phyloP scores from a whole-genome alignment of 2,113 vertebrate species.

The Cervus canadensis region DNA sequence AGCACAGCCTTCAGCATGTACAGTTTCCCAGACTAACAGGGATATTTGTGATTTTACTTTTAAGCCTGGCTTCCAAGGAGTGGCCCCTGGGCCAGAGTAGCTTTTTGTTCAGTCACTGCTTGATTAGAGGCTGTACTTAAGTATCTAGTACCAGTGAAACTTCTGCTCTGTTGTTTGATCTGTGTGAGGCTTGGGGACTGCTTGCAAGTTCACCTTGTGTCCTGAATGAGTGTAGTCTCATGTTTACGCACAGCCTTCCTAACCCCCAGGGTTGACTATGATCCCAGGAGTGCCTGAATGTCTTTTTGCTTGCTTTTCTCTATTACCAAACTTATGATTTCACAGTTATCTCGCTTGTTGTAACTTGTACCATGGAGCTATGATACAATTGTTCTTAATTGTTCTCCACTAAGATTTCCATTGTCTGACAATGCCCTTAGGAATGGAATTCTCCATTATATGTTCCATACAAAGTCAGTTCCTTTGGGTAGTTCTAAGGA shows the following conservation, averaged over 20 bases:
- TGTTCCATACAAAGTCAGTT: neutral
- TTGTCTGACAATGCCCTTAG: neutral
- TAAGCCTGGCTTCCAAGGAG: neutral
- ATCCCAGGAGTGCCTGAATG: neutral
- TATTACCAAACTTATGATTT: constrained; percentile 17
- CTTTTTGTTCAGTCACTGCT: neutral
- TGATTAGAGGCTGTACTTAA: neutral
- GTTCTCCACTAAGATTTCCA: neutral
- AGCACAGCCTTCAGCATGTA: neutral
- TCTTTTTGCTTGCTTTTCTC: neutral
- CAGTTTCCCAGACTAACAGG: neutral
- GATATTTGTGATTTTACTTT: constrained; percentile 8
- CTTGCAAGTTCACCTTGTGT: neutral
- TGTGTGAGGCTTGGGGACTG: neutral
- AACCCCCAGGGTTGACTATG: neutral
- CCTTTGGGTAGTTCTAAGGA: neutral
- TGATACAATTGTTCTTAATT: neutral
- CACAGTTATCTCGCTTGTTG: neutral
- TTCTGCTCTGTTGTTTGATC: neutral
- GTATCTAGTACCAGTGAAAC: neutral
- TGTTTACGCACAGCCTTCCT: neutral
- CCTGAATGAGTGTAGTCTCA: neutral
- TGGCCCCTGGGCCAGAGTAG: neutral
- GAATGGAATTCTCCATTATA: neutral
- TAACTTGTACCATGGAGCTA: neutral